Conservation (phyloP, 2,113 vertebrate genomes). For the Sphyrna mokarran region DNA sequence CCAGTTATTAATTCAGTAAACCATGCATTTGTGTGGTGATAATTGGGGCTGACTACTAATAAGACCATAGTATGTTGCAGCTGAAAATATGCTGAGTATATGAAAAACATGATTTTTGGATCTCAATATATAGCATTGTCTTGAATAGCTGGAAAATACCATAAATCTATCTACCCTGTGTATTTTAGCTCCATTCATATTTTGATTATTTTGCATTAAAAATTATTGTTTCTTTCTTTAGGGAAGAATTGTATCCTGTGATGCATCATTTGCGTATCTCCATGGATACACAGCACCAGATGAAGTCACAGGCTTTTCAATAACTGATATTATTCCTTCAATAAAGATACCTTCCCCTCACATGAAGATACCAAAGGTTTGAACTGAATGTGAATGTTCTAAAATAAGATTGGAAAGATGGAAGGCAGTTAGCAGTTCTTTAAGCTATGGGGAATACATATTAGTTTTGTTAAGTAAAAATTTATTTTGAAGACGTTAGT, state of each 20-base stretch:
- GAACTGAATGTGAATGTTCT: neutral
- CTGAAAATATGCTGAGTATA: too few species aligned
- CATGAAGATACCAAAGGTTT: slow-evolving; percentile 68
- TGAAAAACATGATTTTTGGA: too few species aligned
- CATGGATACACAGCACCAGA: slow-evolving; percentile 63
- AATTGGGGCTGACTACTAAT: too few species aligned
- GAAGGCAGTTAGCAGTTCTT: neutral
- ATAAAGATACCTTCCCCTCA: slow-evolving; percentile 68
- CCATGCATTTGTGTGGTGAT: too few species aligned
- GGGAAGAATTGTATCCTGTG: slow-evolving; percentile 73
- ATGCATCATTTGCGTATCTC: slow-evolving; percentile 72
- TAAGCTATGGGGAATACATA: neutral
- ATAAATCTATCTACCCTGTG: neutral
- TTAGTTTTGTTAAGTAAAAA: neutral
- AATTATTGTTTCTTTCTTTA: slow-evolving; percentile 45
- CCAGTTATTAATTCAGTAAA: too few species aligned
- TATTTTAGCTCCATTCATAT: neutral
- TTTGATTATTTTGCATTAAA: neutral
- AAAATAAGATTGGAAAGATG: neutral
- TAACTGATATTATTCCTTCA: slow-evolving; percentile 74
- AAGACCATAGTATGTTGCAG: too few species aligned
- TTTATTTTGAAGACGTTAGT: neutral
- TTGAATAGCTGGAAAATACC: too few species aligned
- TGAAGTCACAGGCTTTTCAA: slow-evolving; percentile 61
- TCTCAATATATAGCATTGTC: too few species aligned